phyloP scores from a whole-genome alignment of 2,797 vertebrate genomes.

The Falco peregrinus region DNA sequence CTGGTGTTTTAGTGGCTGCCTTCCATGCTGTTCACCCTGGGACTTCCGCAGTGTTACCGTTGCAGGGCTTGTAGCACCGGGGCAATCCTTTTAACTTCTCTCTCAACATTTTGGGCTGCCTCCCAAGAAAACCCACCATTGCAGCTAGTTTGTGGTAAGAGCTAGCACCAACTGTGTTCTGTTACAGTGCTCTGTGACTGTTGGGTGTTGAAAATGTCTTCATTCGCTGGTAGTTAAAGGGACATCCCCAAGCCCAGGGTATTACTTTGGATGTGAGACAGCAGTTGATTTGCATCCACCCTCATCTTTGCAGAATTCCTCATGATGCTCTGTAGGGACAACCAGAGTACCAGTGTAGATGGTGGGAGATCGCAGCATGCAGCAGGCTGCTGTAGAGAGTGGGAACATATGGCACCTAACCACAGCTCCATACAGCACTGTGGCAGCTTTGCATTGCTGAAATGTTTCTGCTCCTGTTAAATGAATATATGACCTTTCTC shows the following conservation, averaged over 20 bases:
- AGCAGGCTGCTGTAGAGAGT: neutral
- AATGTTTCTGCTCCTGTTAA: neutral
- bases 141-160: neutral
- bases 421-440: neutral
- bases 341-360: no score
- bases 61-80: neutral
- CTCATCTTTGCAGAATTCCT: neutral
- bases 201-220: neutral
- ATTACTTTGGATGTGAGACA: neutral
- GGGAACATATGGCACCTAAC: neutral
- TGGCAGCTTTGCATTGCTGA: neutral
- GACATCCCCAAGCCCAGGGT: neutral
- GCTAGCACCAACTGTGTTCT: neutral
- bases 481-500: neutral
- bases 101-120: neutral
- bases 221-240: neutral
- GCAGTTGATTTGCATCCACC: neutral
- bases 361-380: fast-evolving
- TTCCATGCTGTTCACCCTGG: neutral
- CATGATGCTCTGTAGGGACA: neutral
- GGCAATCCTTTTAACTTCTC: neutral
- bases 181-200: neutral
- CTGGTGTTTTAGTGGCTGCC: neutral
- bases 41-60: neutral
- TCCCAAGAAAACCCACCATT: neutral